These are phyloP conservation scores for Lates calcarifer DNA, from an alignment of 2,113 vertebrate species.

Conservation along the genomic window DNA sequence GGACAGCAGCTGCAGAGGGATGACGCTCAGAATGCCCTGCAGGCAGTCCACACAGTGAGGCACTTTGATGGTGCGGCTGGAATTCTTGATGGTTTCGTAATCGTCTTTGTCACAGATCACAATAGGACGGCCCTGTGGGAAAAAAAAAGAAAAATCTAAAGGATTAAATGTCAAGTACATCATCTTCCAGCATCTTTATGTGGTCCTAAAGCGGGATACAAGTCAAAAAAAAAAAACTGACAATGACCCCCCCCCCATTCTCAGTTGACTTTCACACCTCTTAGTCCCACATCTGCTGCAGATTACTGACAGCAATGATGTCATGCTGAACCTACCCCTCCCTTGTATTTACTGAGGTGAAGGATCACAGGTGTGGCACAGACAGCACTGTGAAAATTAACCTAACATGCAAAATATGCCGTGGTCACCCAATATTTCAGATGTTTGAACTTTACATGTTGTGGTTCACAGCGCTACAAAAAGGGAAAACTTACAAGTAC, in stretches of 20 bases:
- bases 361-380: constrained; percentile 47
- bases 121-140: constrained; percentile 95
- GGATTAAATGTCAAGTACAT: not conserved
- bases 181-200: not conserved
- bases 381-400: constrained; percentile 34
- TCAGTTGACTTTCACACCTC: constrained; percentile 40
- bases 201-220: not conserved
- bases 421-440: not conserved
- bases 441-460: not conserved
- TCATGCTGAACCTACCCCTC: constrained; percentile 48
- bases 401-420: constrained; percentile 21
- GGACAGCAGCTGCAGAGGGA: constrained; percentile 96
- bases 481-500: not conserved
- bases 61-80: constrained; percentile 93
- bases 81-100: constrained; percentile 94
- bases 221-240: not conserved
- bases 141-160: constrained; percentile 17
- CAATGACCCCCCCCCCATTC: not conserved
- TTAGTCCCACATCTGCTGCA: constrained; percentile 64
- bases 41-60: constrained; percentile 97
- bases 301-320: constrained; percentile 51
- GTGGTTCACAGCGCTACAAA: not conserved
- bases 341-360: constrained; percentile 51
- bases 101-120: constrained; percentile 97
- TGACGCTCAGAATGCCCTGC: constrained; percentile 96